Base-by-base conservation (phyloP, 2,797 vertebrate species). In the Chrosomus eos region DNA sequence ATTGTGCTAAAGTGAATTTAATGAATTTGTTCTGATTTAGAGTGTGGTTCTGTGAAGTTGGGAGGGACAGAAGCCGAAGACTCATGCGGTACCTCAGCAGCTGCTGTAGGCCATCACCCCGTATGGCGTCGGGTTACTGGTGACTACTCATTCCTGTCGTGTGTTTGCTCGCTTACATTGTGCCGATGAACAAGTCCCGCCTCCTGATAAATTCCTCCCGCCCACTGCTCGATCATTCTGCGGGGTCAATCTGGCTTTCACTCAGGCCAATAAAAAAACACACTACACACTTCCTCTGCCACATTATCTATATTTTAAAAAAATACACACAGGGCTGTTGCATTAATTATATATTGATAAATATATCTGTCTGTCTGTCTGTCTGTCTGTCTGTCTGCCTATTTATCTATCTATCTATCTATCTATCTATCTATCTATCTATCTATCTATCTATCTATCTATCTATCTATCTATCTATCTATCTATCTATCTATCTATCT, bases 111-210 rank as follows among this genome's bases (percentile, higher is more conserved):
- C 92, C 84, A 91, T 97, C 95, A 96, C 66, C 7, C 36, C 36
- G 94, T 90, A 88, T n/a, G 38, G 96, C 90, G 87, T 97, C 91
- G n/a, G 88, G 90, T 97, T 97, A 95, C 89, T 90, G 94, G 94
- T 97, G 96, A 96, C 95, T 90, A 94, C 94, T 95, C 93, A 95
- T 96, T 96, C 95, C 94, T 91, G 64, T 16, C 79, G 31, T 55
- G 16, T 79, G 33, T 55, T 78, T 76, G 45, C 67, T 79, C 71
- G 33, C 78, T 81, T 79, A 80, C 80, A 80, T 82, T 76, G 82
- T 79, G 71, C 51, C 2, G 33, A 81, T 71, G 40, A 48, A 48
- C 55, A 74, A 53, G 79, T 84, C 75, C 64, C 64, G 13, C 87
- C 85, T 62, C 58, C 48, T 19, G 51, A 4, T 14, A 73, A 62